Percentiles rank a stretch among this genome's conserved stretches.
Evolutionary conservation across 2,888 invertebrate species (phyloP).

Genomic region (Allacma fusca): DNA sequence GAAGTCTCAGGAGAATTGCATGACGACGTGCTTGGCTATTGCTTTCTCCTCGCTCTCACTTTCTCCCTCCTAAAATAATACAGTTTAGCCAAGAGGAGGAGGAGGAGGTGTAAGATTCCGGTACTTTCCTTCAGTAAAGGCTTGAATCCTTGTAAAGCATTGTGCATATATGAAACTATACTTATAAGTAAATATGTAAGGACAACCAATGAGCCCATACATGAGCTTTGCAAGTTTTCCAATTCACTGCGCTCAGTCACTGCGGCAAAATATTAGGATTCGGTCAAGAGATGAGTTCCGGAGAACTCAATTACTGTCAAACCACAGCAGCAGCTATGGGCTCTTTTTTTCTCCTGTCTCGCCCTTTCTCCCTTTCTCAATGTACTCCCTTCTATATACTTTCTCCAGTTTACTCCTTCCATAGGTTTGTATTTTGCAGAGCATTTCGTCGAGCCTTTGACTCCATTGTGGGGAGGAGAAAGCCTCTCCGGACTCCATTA

Average conservation of each 20-base stretch:
- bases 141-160: no score
- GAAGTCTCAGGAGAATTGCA: constrained; percentile 39
- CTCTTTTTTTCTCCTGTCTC: no score
- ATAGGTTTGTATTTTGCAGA: neutral
- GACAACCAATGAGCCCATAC: no score
- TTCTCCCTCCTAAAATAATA: no score
- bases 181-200: no score
- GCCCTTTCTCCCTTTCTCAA: neutral
- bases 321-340: constrained; percentile 35
- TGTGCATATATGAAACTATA: no score
- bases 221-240: constrained; percentile 31
- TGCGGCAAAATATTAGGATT: constrained; percentile 48
- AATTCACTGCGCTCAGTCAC: constrained; percentile 31
- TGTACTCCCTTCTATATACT: neutral
- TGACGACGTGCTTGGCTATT: constrained; percentile 43
- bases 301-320: constrained; percentile 52
- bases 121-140: no score
- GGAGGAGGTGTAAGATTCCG: neutral
- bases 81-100: constrained; percentile 13
- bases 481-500: constrained; percentile 28
- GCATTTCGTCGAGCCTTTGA: neutral
- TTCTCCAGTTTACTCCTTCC: neutral
- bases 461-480: no score
- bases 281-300: constrained; percentile 49
- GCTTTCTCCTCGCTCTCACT: constrained; percentile 18